Conservation (phyloP, 2,888 invertebrate species). For the Caenorhabditis parvicauda region DNA sequence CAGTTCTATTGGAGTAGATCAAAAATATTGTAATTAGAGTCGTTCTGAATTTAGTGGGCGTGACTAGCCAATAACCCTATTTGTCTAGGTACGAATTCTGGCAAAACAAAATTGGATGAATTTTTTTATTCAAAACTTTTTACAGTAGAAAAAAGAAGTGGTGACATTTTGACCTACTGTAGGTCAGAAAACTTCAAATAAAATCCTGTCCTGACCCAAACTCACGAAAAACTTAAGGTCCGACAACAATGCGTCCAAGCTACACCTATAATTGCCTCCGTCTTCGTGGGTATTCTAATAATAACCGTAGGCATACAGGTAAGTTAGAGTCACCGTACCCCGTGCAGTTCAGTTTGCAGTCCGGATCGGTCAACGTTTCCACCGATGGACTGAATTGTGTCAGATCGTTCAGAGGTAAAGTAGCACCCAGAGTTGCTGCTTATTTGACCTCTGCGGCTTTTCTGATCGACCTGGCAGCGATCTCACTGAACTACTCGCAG, state of each 20-base stretch:
- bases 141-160: too few relatives aligned
- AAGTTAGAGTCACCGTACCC: background rate
- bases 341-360: constrained; percentile 13
- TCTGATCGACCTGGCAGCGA: constrained; percentile 41
- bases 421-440: constrained; percentile 22
- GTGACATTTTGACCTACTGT: too few relatives aligned
- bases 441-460: constrained; percentile 42
- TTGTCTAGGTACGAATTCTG: too few relatives aligned
- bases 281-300: constrained; percentile 39
- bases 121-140: too few relatives aligned
- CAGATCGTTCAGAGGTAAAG: constrained; percentile 25
- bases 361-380: constrained; percentile 34
- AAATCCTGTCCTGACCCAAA: too few relatives aligned
- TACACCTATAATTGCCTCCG: constrained; percentile 52
- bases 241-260: constrained; percentile 52
- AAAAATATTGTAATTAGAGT: too few relatives aligned
- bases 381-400: constrained; percentile 47
- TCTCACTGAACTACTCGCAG: constrained; percentile 55
- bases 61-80: too few relatives aligned
- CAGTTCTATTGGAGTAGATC: too few relatives aligned
- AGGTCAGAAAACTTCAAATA: too few relatives aligned
- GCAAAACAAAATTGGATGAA: too few relatives aligned
- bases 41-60: too few relatives aligned
- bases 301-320: constrained; percentile 44
- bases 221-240: too few relatives aligned